phyloP scores from a whole-genome alignment of 2,797 vertebrate species.

The Neostethus bicornis region DNA sequence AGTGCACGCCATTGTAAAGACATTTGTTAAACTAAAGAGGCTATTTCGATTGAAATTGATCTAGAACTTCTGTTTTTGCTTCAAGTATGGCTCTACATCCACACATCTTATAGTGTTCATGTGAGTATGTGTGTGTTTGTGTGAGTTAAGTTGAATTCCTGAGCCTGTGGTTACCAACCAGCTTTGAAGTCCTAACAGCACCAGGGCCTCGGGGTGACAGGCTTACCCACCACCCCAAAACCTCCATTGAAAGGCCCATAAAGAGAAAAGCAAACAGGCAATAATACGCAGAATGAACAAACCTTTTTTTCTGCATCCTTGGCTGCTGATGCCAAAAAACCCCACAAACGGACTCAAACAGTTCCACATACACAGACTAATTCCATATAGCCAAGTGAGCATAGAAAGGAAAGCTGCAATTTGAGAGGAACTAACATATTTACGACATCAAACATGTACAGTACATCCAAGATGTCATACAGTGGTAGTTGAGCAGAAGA shows the following conservation, averaged over 20 bases:
- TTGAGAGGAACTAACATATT: slow-evolving; percentile 8
- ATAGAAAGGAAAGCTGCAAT: slow-evolving; percentile 15
- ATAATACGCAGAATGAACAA: slow-evolving; percentile 74
- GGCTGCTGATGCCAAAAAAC: slow-evolving; percentile 29
- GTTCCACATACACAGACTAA: slow-evolving; percentile 7
- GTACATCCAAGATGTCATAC: slow-evolving; percentile 13
- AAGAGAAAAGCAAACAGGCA: slow-evolving; percentile 80
- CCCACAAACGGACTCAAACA: slow-evolving; percentile 13
- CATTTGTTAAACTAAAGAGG: slow-evolving; percentile 59
- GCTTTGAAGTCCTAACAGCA: slow-evolving; percentile 78
- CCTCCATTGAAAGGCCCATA: slow-evolving; percentile 67
- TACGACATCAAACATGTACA: slow-evolving; percentile 9
- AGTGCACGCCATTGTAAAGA: slow-evolving; percentile 35
- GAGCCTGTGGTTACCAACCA: slow-evolving; percentile 78
- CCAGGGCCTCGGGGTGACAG: slow-evolving; percentile 60
- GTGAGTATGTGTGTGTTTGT: slow-evolving; percentile 28
- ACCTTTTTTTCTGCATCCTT: slow-evolving; percentile 75
- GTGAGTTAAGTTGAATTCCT: slow-evolving; percentile 78
- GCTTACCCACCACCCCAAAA: slow-evolving; percentile 63
- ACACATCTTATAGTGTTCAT: slow-evolving; percentile 16
- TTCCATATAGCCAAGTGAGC: slow-evolving; percentile 3
- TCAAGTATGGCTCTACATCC: slow-evolving; percentile 19
- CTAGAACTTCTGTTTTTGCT: slow-evolving; percentile 31
- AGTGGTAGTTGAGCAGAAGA: slow-evolving; percentile 5
- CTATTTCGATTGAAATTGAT: slow-evolving; percentile 49